Base-by-base conservation (phyloP, 92 coral and sea anemone genomes). In the Porites evermanni region DNA sequence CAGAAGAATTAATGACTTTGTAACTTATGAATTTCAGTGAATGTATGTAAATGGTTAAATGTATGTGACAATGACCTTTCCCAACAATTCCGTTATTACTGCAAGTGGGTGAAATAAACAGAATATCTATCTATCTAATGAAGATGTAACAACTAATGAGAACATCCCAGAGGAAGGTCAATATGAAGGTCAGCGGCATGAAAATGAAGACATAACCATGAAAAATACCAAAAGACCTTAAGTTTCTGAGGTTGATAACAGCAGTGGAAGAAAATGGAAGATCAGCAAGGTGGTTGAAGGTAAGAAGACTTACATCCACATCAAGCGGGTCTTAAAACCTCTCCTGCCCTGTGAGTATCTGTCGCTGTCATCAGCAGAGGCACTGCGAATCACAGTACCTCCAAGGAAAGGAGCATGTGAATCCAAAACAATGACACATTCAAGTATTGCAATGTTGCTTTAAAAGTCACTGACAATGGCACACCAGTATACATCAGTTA, bases 301-400 rank as follows among this genome's bases (percentile, higher is more conserved):
- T 9, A 83, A 66, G n/a, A 44, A 10, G 16, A 77, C 75, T 6
- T 81, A 69, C 79, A 82, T 81, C n/a, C 84, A 82, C 61, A 54
- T 81, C 23, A 74, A 50, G 53, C 83, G 69, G 70, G 91, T 88
- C 53, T 47, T 82, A n/a, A 88, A 82, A 53, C 78, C 69, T 19
- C 29, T 82, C 7, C 78, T 89, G 14, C 89, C 92, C 13, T 47
- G 92, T 32, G 89, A 84, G 79, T 84, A 59, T 88, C 51, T 32
- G 68, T 53, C 76, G 79, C 54, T 83, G 92, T 52, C 82, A 69
- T 53, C 90, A 91, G 72, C 80, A 89, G 73, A 53, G 90, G 68
- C 92, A 85, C 50, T 89, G 82, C 88, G 92, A 92, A 18, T 77
- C 92, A 18, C 89, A 89, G 61, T 77, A 81, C 77, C 92, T 85